Evolutionary conservation across 2,113 vertebrate genomes (phyloP).

Genomic region (Dolichotis patagonum): DNA sequence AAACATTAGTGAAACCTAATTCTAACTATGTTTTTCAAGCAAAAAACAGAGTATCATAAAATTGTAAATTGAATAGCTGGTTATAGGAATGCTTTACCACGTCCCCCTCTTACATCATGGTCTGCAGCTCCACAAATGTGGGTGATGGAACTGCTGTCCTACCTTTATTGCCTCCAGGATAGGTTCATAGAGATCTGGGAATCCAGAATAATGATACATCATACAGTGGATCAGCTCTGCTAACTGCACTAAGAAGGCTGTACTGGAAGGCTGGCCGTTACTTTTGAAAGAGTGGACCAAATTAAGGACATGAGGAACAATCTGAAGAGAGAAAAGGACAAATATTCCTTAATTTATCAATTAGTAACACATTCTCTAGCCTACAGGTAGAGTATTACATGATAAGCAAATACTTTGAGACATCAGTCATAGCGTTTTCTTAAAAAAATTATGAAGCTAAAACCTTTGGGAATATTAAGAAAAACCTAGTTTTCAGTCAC

Average conservation of each 20-base stretch:
- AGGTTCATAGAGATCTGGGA: constrained; percentile 98
- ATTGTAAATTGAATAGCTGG: not conserved
- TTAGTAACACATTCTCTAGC: not conserved
- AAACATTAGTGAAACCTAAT: constrained; percentile 17
- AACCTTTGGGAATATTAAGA: constrained; percentile 33
- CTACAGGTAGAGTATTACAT: not conserved
- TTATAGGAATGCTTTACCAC: not conserved
- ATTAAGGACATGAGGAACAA: constrained; percentile 93
- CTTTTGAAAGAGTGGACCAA: constrained; percentile 93
- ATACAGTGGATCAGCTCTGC: constrained; percentile 97
- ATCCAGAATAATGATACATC: constrained; percentile 99
- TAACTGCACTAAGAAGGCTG: constrained; percentile 93
- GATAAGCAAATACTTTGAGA: not conserved
- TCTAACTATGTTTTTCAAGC: constrained; percentile 21
- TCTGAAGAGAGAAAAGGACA: constrained; percentile 84
- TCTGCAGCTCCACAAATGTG: not conserved
- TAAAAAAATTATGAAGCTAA: not conserved
- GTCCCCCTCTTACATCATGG: not conserved
- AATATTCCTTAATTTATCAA: constrained; percentile 3
- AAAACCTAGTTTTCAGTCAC: constrained; percentile 34
- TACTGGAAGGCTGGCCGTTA: constrained; percentile 93
- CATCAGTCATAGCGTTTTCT: not conserved
- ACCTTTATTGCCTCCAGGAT: constrained; percentile 97
- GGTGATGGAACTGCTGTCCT: constrained; percentile 49
- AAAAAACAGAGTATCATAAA: not conserved